Evolutionary conservation across 2,888 invertebrate species (phyloP), one percentile per base, ranked within the genome.

Genomic region (Heliconius aoede): DNA sequence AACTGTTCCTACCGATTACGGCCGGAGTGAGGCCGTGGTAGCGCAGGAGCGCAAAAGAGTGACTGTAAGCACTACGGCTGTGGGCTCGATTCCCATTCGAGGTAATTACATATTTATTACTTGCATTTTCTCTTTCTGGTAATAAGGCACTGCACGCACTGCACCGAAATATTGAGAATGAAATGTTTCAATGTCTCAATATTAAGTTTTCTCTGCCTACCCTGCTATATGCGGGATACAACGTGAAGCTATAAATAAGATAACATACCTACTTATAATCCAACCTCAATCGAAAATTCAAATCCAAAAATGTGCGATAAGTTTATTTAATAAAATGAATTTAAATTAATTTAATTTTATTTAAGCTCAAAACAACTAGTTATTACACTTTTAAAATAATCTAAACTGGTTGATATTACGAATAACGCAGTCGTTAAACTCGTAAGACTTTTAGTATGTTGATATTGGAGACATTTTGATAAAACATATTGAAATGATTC

Each of bases 371-470:
- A 51, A 69, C 30, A 51, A 69, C 51, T 69, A 51, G 30, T 69
- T 69, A 51, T 68, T 28, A 40, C 51, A 7, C 51, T 30, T 51
- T 51, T 30, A 69, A 51, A 46, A 26, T 69, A 69, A 69, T 69
- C 68, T 55, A 69, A 69, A 69, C 51, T 28, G 51, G 68, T 55
- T 51, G 68, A 55, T 30, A 69, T 69, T 69, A 69, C 46, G 51
- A 69, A 30, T 51, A 30, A 69, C n/a, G n/a, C 30, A 36, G n/a
- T 68, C 68, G 18, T 69, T n/a, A 69, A 69, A 69, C 46, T 30
- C 51, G 13, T 28, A 21, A 51, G n/a, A 9, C 46, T 26, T 24
- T 24, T 82, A 82, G 7, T 36, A 21, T 46, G 11, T 51, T 51
- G n/a, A 28, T 68, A 28, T 68, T 51, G 21, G 21, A 26, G 21